Base-by-base conservation (phyloP, 2,797 vertebrate species). In the Melanotaenia parkinsoni region DNA sequence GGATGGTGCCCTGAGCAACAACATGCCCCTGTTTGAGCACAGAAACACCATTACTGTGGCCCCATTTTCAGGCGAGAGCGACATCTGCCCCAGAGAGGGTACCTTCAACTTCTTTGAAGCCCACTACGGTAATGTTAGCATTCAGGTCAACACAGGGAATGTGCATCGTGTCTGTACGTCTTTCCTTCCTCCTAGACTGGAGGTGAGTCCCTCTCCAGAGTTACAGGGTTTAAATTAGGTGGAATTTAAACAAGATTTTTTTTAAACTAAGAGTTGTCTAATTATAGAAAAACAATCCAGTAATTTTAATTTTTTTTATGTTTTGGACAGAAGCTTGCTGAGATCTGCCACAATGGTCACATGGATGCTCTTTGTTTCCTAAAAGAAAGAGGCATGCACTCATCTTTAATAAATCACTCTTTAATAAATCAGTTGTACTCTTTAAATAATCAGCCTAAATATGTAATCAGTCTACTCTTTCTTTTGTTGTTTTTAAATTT, bases 41-140 rank as follows among this genome's bases (percentile, higher is more conserved):
- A 95, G 92, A 43, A 95, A 95, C 63, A 98, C 97, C 72, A 96
- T 99, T 91, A 97, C 94, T 0, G 37, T 99, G 76, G 96, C 95
- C 0, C 97, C 97, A 0, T 99, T 97, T 3, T 95, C 95, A 0
- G 97, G 97, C 4, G 97, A 98, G 84, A 95, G 91, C 2, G 97
- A 98, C 89, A 96, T 99, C 91, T 96, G 97, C 57, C 97, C 97
- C 22, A 94, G 80, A 61, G 94, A 94, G 51, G 92, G 89, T 0
- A 94, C 95, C 0, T 94, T 90, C 62, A 96, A 93, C 89, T 94
- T 96, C 47, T 83, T 96, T 0, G 92, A 95, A 11, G 82, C 95
- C 67, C 86, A 92, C 0, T 18, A 95, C 1, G 92, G 89, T 79
- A 96, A 95, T 22, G 76, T 96, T 43, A 96, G 90, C 85, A 83